Base-by-base conservation (phyloP, 1,140 invertebrate species). In the Drosophila sp. region DNA sequence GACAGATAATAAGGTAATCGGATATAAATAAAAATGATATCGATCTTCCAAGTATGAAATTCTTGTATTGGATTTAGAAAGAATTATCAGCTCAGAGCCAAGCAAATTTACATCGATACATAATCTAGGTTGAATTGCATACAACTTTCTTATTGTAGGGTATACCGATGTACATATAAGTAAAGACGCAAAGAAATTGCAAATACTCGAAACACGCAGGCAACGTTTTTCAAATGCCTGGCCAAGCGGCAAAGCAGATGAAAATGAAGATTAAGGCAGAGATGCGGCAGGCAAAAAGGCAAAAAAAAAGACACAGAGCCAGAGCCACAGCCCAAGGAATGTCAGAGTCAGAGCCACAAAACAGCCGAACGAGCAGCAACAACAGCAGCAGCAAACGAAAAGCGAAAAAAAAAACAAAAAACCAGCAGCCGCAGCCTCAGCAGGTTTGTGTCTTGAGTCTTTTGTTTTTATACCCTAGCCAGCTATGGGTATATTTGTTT, bases 371-470 rank as follows among this genome's bases (percentile, higher is more conserved):
- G 8, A 25, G 35, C 44, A 57, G 62, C 58, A 65, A 69, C 47
- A 70, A 57, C 40, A 70, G 57, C 23, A 55, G 25, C 38, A 63
- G 25, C 32, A 23, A 33, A 30, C 25, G 29, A 54, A 69, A 40
- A 27, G 55, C 38, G n/a, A 60, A 60, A 32, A 68, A 47, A n/a
- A 47, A 2, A 29, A 25, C 8, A 38, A 54, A 62, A 68, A 50
- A 56, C 35, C 32, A 8, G 11, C 54, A 29, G 40, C 58, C 40
- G 62, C 65, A 40, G 54, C 40, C 35, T 47, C 72, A 80, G 72
- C 84, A 84, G 80, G 84, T 89, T 89, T 89, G 84, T 84, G 80
- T 70, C 80, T 80, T 89, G 73, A 89, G 80, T 89, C 84, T 87
- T 84, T 87, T 80, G 84, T 87, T 80, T 87, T 71, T 67, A 38